Evolutionary conservation across 2,888 invertebrate species (phyloP).

Genomic region (Sarcophaga carnaria): DNA sequence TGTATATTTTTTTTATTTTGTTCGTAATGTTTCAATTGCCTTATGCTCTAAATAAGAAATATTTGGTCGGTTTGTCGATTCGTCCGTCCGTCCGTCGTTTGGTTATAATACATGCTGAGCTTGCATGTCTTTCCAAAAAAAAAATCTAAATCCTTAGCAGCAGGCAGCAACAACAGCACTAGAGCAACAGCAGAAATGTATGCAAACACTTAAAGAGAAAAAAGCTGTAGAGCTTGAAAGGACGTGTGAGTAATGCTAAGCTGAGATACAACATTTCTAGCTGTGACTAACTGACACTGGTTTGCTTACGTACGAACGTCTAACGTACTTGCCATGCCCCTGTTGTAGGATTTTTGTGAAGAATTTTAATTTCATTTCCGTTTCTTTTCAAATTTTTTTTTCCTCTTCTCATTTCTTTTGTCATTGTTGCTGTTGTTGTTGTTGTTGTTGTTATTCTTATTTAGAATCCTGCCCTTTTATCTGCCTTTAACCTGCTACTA

Average conservation of each 20-base stretch:
- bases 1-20: neutral
- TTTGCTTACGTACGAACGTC: neutral
- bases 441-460: neutral
- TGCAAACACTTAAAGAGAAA: slow-evolving; percentile 51
- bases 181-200: slow-evolving; percentile 22
- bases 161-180: no score
- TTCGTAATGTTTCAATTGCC: slow-evolving; percentile 64
- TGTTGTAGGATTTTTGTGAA: slow-evolving; percentile 40
- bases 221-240: slow-evolving; percentile 11
- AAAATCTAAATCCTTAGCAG: neutral
- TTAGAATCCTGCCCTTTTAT: neutral
- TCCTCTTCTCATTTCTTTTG: slow-evolving; percentile 19
- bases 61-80: no score
- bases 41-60: slow-evolving; percentile 59
- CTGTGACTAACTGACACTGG: no score
- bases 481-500: neutral
- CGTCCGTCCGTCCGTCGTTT: neutral
- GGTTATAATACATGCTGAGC: slow-evolving; percentile 16
- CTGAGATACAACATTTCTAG: no score
- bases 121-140: slow-evolving; percentile 22
- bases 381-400: slow-evolving; percentile 33
- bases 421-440: slow-evolving; percentile 34
- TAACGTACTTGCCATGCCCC: slow-evolving; percentile 4
- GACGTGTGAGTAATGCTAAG: no score
- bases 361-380: slow-evolving; percentile 68